phyloP scores from a whole-genome alignment of 1,140 invertebrate genomes.

The Atta cephalotes region DNA sequence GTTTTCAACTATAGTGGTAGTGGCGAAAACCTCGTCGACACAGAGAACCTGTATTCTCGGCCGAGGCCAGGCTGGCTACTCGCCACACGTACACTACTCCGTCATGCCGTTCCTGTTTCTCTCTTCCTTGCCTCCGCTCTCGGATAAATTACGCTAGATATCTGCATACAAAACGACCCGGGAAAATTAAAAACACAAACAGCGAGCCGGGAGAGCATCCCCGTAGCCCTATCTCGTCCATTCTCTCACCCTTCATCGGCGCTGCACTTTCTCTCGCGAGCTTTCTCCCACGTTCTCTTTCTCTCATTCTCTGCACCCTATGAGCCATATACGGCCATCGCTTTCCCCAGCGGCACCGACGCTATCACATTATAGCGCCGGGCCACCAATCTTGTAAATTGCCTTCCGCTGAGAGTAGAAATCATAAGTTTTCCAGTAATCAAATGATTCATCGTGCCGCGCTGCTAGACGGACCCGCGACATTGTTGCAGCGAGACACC shows the following conservation, averaged over 20 bases:
- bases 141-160: conserved; percentile 81
- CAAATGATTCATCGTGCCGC: conserved; percentile 76
- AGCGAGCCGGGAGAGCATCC: conserved; percentile 54
- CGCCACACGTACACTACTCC: conserved; percentile 75
- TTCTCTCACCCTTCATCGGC: not conserved
- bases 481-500: conserved; percentile 33
- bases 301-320: not conserved
- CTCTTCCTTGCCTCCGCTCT: not conserved
- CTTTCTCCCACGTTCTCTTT: not conserved
- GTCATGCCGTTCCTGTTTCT: conserved; percentile 46
- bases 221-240: conserved; percentile 11
- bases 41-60: conserved; percentile 37
- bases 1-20: conserved; percentile 60
- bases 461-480: conserved; percentile 45
- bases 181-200: conserved; percentile 82
- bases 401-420: conserved; percentile 76
- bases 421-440: conserved; percentile 78
- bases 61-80: conserved; percentile 65
- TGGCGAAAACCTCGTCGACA: conserved; percentile 57
- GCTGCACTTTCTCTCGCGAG: conserved; percentile 34
- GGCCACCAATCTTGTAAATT: conserved; percentile 79
- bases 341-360: conserved; percentile 67
- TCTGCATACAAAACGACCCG: conserved; percentile 80
- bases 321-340: conserved; percentile 37
- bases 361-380: conserved; percentile 74